phyloP scores from a whole-genome alignment of 2,797 vertebrate genomes.

The Ctenochaetus hawaiiensis region DNA sequence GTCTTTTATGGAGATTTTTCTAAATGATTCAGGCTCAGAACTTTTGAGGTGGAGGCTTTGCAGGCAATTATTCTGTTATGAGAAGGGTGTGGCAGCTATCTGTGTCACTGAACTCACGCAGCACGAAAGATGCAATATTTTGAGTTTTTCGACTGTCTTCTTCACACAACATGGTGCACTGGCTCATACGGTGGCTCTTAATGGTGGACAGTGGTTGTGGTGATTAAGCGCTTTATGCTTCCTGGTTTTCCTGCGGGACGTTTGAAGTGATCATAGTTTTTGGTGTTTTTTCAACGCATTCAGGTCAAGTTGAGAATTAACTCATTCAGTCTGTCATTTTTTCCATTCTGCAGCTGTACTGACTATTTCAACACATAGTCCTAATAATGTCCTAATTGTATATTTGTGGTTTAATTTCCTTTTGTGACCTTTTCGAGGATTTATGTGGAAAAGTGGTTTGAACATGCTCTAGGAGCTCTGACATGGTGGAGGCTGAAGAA shows the following conservation, averaged over 20 bases:
- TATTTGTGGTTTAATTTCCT: background rate
- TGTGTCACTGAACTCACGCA: background rate
- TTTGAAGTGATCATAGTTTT: background rate
- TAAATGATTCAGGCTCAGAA: background rate
- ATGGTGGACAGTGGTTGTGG: background rate
- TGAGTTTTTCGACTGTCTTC: background rate
- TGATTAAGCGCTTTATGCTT: background rate
- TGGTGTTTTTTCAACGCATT: background rate
- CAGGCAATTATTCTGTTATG: constrained; percentile 9
- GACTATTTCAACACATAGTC: background rate
- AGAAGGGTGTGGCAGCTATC: constrained; percentile 40
- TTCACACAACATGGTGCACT: background rate
- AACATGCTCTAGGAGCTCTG: background rate
- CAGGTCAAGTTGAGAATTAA: background rate
- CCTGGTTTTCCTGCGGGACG: background rate
- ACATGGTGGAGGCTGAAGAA: background rate
- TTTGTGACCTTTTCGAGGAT: constrained; percentile 6
- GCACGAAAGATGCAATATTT: background rate
- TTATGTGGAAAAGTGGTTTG: background rate
- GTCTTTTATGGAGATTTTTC: background rate
- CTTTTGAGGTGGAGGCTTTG: constrained; percentile 12
- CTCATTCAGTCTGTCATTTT: background rate
- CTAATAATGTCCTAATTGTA: background rate
- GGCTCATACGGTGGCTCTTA: background rate
- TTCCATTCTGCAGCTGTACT: background rate